These are phyloP conservation scores for Gyrodactylus salaris DNA, from an alignment of 1,140 invertebrate species.

Conservation along the genomic window DNA sequence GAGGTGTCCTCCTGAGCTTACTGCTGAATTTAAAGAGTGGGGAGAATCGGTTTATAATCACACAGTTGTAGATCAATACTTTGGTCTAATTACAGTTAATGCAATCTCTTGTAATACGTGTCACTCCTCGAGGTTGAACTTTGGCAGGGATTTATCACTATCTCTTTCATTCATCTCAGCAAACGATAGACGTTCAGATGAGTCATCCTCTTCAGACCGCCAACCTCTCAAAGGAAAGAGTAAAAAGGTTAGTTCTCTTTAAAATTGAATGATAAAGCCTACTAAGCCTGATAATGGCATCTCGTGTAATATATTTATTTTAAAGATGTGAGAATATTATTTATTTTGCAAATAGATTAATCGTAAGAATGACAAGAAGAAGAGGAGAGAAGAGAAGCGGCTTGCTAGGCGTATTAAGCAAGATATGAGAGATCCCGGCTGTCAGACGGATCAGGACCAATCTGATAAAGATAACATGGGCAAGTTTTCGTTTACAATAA, in stretches of 20 bases:
- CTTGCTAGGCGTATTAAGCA: too few species aligned
- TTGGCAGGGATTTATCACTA: background rate
- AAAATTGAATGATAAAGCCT: too few species aligned
- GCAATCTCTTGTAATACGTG: background rate
- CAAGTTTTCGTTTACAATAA: too few species aligned
- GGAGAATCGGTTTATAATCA: background rate
- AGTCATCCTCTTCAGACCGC: background rate
- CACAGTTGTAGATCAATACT: background rate
- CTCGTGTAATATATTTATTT: too few species aligned
- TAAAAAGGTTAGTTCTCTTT: too few species aligned
- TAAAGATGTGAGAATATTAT: background rate
- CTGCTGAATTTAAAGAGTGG: background rate
- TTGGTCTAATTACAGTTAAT: background rate
- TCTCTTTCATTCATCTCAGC: too few species aligned
- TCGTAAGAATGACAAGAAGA: background rate
- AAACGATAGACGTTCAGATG: background rate
- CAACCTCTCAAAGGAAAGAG: background rate
- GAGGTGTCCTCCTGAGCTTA: background rate
- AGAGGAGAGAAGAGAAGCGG: too few species aligned
- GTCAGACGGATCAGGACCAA: too few species aligned
- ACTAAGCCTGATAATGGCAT: too few species aligned
- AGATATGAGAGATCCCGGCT: too few species aligned
- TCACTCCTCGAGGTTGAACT: background rate
- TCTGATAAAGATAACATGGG: too few species aligned
- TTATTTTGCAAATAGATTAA: background rate